Conservation (phyloP, 2,888 invertebrate genomes). For the Lymantria dispar region DNA sequence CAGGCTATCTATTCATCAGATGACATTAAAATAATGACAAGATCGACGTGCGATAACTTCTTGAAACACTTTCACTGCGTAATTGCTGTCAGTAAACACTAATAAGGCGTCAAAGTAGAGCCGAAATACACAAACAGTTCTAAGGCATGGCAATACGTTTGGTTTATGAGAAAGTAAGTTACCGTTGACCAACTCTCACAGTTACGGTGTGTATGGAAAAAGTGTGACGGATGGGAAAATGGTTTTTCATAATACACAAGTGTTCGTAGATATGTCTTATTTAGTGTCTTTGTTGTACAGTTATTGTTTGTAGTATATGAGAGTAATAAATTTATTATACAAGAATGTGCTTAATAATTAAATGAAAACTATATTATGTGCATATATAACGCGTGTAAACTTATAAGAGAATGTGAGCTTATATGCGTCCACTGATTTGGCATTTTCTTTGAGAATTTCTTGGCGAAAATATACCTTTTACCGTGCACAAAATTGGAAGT, state of each 20-base stretch:
- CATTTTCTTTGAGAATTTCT: too few species aligned
- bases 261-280: constrained; percentile 24
- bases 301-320: constrained; percentile 30
- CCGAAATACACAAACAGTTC: constrained; percentile 17
- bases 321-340: not conserved
- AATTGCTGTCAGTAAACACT: constrained; percentile 55
- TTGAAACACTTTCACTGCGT: constrained; percentile 69
- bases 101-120: constrained; percentile 51
- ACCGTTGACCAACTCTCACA: constrained; percentile 41
- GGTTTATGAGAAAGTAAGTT: constrained; percentile 44
- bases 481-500: too few species aligned
- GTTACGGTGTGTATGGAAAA: constrained; percentile 49
- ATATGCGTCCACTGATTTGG: too few species aligned
- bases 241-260: constrained; percentile 27
- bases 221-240: constrained; percentile 40
- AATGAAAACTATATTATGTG: not conserved
- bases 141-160: constrained; percentile 24
- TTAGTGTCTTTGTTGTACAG: constrained; percentile 25
- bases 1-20: too few species aligned
- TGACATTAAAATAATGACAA: constrained; percentile 24
- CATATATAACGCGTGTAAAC: not conserved
- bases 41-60: constrained; percentile 56
- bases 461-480: too few species aligned
- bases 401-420: too few species aligned
- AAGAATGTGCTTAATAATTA: not conserved